Conservation (phyloP, 1,140 invertebrate genomes). For the Pemphigus obesinymphae region DNA sequence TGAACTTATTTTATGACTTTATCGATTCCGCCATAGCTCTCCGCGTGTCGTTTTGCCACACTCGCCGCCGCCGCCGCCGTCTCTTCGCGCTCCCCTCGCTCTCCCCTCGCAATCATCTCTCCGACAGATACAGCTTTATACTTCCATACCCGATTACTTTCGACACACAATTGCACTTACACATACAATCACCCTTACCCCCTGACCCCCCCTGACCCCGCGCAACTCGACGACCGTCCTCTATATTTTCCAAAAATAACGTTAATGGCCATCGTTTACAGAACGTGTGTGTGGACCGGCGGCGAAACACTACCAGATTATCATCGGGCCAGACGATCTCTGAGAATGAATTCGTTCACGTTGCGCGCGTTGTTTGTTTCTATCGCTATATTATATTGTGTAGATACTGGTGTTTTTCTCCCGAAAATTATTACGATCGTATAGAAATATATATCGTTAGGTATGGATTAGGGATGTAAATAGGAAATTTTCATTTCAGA, state of each 20-base stretch:
- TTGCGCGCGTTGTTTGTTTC: neutral
- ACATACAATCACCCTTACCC: neutral
- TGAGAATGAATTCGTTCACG: neutral
- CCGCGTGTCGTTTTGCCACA: neutral
- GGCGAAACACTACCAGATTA: neutral
- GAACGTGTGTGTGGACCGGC: neutral
- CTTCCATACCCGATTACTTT: constrained; percentile 31
- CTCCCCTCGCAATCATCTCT: neutral
- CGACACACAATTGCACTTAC: constrained; percentile 41
- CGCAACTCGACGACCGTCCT: neutral
- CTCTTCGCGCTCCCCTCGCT: neutral
- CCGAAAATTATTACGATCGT: no score
- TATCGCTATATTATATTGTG: neutral
- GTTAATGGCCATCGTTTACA: constrained; percentile 34
- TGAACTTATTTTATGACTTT: constrained; percentile 41
- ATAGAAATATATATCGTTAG: no score
- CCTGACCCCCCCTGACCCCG: neutral
- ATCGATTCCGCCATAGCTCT: constrained; percentile 32
- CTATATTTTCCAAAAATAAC: neutral
- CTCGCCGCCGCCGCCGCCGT: no score
- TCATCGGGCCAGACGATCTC: neutral
- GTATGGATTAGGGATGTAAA: no score
- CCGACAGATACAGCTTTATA: neutral
- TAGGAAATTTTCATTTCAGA: no score
- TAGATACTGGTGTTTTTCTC: no score